phyloP scores from a whole-genome alignment of 2,797 vertebrate species.

The Loris lydekkerianus region DNA sequence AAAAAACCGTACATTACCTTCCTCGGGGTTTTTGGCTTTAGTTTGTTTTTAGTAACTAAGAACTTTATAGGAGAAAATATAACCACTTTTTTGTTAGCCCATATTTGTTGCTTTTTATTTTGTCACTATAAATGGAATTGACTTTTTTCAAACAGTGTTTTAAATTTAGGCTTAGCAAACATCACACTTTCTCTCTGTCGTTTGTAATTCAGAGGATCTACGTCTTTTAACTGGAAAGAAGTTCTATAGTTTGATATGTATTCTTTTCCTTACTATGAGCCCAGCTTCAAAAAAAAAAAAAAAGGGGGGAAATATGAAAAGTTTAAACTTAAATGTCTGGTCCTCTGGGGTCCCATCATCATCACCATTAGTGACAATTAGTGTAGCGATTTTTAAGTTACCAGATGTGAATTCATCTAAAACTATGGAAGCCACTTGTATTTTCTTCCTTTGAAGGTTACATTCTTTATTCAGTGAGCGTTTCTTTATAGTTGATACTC shows the following conservation, averaged over 20 bases:
- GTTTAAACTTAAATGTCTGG: background rate
- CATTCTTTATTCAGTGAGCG: background rate
- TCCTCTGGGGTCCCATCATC: background rate
- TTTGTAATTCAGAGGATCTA: background rate
- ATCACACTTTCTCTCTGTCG: background rate
- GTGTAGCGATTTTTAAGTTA: background rate
- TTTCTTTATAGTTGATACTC: background rate
- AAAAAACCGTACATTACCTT: background rate
- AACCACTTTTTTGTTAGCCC: background rate
- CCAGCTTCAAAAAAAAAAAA: background rate
- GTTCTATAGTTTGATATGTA: background rate
- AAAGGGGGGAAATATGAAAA: background rate
- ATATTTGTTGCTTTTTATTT: background rate
- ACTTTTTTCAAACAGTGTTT: background rate
- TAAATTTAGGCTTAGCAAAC: background rate
- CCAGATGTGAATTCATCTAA: background rate
- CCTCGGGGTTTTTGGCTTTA: background rate
- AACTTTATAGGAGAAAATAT: slow-evolving; percentile 29
- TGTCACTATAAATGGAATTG: background rate
- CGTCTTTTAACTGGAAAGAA: background rate
- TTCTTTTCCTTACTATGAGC: background rate
- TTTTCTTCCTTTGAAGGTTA: slow-evolving; percentile 43
- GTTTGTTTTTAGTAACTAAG: slow-evolving; percentile 11
- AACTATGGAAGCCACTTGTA: background rate
- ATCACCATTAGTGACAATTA: background rate